These are phyloP conservation scores for Chrysopilus asiliformis DNA, from an alignment of 2,888 invertebrate species.

Conservation along the genomic window DNA sequence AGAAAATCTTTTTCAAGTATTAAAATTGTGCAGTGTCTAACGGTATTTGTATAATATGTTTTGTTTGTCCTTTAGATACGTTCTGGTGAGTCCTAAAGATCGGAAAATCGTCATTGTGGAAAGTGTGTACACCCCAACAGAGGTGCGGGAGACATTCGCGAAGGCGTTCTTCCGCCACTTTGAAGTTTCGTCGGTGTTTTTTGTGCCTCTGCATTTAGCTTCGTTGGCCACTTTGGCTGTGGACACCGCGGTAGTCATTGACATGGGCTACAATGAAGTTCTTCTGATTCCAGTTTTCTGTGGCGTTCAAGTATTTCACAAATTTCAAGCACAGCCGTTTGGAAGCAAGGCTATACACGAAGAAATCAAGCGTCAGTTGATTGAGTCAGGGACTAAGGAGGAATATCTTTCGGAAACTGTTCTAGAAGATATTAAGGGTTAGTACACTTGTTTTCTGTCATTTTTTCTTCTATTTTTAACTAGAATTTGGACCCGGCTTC, in stretches of 20 bases:
- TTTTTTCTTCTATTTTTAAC: conserved; percentile 11
- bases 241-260: conserved; percentile 69
- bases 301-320: conserved; percentile 71
- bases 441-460: conserved; percentile 3
- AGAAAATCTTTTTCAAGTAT: conserved; percentile 80
- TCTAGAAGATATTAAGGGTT: conserved; percentile 64
- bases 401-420: conserved; percentile 39
- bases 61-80: no score
- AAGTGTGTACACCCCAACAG: conserved; percentile 68
- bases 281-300: conserved; percentile 73
- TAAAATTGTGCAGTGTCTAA: no score
- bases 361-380: conserved; percentile 42
- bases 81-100: conserved; percentile 86
- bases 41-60: no score
- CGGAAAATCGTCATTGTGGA: conserved; percentile 85
- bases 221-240: conserved; percentile 71
- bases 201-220: conserved; percentile 76
- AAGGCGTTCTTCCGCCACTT: conserved; percentile 86
- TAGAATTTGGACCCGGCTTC: no score
- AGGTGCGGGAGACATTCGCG: conserved; percentile 75
- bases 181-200: conserved; percentile 70
- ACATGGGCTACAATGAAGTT: conserved; percentile 78
- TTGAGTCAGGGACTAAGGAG: conserved; percentile 35
- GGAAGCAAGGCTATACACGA: conserved; percentile 59
- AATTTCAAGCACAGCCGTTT: conserved; percentile 69